Evolutionary conservation across 2,888 invertebrate genomes (phyloP).

Genomic region (Erebia palarica): DNA sequence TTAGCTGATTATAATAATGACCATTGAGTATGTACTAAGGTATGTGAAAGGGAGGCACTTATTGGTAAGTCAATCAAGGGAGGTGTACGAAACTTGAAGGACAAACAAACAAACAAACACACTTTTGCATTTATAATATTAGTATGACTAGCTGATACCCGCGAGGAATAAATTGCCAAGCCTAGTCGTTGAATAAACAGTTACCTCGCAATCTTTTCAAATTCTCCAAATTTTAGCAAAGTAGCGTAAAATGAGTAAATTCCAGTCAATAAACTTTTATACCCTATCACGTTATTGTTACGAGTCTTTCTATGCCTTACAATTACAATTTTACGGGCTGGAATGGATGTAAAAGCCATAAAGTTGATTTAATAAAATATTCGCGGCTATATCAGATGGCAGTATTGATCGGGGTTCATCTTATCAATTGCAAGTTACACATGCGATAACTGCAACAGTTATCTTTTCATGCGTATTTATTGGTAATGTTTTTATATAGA

Average conservation of each 20-base stretch:
- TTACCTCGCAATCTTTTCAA: not conserved
- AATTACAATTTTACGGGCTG: constrained; percentile 33
- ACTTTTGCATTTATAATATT: too few relatives aligned
- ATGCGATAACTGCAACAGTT: constrained; percentile 38
- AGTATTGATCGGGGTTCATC: constrained; percentile 39
- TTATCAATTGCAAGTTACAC: constrained; percentile 44
- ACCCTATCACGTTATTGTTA: constrained; percentile 21
- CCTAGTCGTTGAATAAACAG: not conserved
- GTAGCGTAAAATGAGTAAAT: constrained; percentile 16
- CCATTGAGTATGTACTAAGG: too few relatives aligned
- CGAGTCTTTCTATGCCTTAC: constrained; percentile 18
- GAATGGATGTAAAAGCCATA: constrained; percentile 33
- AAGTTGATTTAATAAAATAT: constrained; percentile 39
- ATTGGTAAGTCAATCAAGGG: too few relatives aligned
- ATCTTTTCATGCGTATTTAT: constrained; percentile 24
- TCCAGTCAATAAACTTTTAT: constrained; percentile 27
- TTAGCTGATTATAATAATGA: too few relatives aligned
- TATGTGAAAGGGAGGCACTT: too few relatives aligned
- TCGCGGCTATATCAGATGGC: constrained; percentile 32
- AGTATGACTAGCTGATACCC: too few relatives aligned
- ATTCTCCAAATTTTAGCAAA: not conserved
- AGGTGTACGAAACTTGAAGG: too few relatives aligned
- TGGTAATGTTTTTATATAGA: not conserved
- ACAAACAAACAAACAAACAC: too few relatives aligned
- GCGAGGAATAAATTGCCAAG: too few relatives aligned